These are phyloP conservation scores for Suncus etruscus DNA, from an alignment of 2,113 vertebrate species.

Conservation along the genomic window DNA sequence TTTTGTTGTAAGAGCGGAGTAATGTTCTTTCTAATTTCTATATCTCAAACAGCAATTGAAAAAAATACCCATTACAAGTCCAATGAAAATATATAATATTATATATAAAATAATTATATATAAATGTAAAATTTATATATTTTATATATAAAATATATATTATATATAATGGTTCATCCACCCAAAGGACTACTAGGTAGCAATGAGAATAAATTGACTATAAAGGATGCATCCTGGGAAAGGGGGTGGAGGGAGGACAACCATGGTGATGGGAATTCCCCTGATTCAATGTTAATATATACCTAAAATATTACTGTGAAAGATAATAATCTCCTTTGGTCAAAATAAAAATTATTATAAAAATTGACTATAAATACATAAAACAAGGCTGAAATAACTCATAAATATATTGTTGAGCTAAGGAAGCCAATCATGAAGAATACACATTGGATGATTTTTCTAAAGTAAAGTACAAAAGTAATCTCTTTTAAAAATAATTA, in stretches of 20 bases:
- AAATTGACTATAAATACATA: not conserved
- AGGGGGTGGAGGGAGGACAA: too few species aligned
- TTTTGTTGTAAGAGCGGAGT: conserved; percentile 37
- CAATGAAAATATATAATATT: conserved; percentile 22
- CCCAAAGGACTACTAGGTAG: conserved; percentile 32
- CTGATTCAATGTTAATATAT: too few species aligned
- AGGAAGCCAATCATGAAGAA: conserved; percentile 1
- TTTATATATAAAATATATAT: too few species aligned
- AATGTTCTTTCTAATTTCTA: not conserved
- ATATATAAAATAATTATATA: too few species aligned
- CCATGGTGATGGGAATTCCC: too few species aligned
- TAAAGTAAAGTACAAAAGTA: not conserved
- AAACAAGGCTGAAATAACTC: conserved; percentile 6
- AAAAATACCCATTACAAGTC: conserved; percentile 7
- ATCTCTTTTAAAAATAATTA: conserved; percentile 34
- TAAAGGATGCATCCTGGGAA: not conserved
- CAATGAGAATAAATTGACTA: conserved; percentile 37
- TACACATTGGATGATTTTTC: not conserved
- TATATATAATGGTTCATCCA: not conserved
- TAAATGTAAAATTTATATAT: too few species aligned
- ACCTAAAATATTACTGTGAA: too few species aligned
- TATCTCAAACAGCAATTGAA: conserved; percentile 29
- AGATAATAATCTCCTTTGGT: too few species aligned
- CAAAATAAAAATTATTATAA: too few species aligned
- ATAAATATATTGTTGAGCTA: conserved; percentile 38